Conservation (phyloP, 2,113 vertebrate genomes). For the Bambusicola thoracicus region DNA sequence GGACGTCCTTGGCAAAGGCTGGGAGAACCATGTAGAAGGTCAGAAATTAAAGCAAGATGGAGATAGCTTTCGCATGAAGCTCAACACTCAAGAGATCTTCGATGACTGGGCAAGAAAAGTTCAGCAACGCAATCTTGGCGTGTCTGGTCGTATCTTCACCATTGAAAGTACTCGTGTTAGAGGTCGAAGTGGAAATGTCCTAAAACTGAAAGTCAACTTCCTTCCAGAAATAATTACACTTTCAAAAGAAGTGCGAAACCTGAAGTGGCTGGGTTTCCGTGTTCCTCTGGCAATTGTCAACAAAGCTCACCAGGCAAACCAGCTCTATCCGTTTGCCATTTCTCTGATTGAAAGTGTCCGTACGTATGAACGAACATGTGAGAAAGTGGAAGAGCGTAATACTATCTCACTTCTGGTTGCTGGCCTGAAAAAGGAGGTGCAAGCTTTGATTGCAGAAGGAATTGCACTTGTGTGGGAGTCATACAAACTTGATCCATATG, state of each 20-base stretch:
- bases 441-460: conserved; percentile 94
- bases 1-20: conserved; percentile 96
- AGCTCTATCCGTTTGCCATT: conserved; percentile 97
- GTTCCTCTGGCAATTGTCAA: conserved; percentile 97
- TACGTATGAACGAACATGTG: conserved; percentile 95
- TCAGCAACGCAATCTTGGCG: conserved; percentile 97
- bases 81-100: conserved; percentile 98
- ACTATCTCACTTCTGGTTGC: conserved; percentile 94
- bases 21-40: conserved; percentile 98
- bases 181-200: conserved; percentile 90
- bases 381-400: conserved; percentile 95
- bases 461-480: conserved; percentile 98
- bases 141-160: conserved; percentile 97
- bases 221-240: conserved; percentile 98
- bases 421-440: conserved; percentile 96
- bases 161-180: conserved; percentile 94
- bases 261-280: conserved; percentile 98
- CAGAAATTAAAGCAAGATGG: conserved; percentile 99
- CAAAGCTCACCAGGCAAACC: conserved; percentile 98
- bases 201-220: conserved; percentile 98
- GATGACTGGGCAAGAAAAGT: conserved; percentile 98
- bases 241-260: conserved; percentile 97
- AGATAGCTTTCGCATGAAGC: conserved; percentile 98
- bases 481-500: conserved; percentile 97
- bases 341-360: conserved; percentile 98